Base-by-base conservation (phyloP, 2,113 vertebrate species). In the Rhinichthys klamathensis region DNA sequence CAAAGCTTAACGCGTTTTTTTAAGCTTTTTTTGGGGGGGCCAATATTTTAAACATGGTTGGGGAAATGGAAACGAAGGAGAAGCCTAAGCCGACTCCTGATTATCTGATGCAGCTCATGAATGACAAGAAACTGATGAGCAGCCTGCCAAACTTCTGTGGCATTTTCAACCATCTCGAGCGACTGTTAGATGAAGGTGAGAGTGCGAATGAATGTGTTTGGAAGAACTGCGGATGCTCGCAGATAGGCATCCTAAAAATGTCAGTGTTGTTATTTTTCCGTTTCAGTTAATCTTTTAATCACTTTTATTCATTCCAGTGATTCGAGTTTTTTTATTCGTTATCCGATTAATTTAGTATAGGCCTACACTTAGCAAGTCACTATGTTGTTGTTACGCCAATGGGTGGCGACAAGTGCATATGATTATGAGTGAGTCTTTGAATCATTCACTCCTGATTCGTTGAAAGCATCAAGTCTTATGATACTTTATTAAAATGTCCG, bases 51-150 rank as follows among this genome's bases (percentile, higher is more conserved):
- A 88, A 90, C 82, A 90, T 98, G 97, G 97, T 98, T 85, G 97
- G 97, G 95, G 97, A 99, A 96, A 98, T 97, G 94, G 97, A 99
- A 96, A 94, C 97, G 92, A 98, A 97, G 95, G 97, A 98, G 94
- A 96, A 97, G 93, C 97, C 97, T 91, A 98, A 97, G 95, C 97
- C 97, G 93, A 99, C 94, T 92, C 97, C 97, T 82, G 97, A 98
- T 95, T 99, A 99, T 91, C 95, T 98, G 90, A 99, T 99, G 97
- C 98, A 99, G 95, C 95, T 99, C 85, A 99, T 98, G 97, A 98
- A 98, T 96, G 97, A 99, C 93, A 94, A 97, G 94, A 99, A 98
- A 92, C 96, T 98, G 90, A 98, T 98, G 97, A 98, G 97, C 92
- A 98, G 97, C 85, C 96, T 99, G 90, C 98, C 98, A 87, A 99